phyloP scores from a whole-genome alignment of 2,797 vertebrate species.

The Gallinago nigripennis region DNA sequence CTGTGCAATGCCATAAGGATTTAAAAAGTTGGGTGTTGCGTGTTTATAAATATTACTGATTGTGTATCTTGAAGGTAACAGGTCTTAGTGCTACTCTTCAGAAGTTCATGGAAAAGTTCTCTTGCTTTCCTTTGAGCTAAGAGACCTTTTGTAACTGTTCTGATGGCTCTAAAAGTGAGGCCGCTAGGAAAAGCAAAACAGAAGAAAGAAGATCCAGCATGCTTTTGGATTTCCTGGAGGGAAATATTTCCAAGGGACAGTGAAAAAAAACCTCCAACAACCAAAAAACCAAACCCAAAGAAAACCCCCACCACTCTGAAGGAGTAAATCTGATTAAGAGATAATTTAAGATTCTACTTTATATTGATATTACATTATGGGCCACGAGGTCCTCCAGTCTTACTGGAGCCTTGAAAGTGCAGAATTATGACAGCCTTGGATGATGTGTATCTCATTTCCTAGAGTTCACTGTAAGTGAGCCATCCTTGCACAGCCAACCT shows the following conservation, averaged over 20 bases:
- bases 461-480: neutral
- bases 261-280: neutral
- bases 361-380: neutral
- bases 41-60: neutral
- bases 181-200: neutral
- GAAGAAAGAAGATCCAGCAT: neutral
- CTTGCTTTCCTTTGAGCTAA: neutral
- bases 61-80: neutral
- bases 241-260: neutral
- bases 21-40: neutral
- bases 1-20: neutral
- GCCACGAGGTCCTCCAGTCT: neutral
- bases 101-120: neutral
- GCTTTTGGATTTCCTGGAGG: neutral
- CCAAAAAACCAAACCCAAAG: too few relatives aligned
- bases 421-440: neutral
- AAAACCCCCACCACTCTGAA: neutral
- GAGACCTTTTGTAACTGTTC: neutral
- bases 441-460: neutral
- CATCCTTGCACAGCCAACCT: neutral
- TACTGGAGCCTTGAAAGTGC: neutral
- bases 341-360: neutral
- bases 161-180: neutral
- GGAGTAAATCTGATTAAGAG: neutral
- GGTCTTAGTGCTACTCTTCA: neutral